phyloP scores from a whole-genome alignment of 1,140 invertebrate genomes.

The Panagrolaimus sp. region DNA sequence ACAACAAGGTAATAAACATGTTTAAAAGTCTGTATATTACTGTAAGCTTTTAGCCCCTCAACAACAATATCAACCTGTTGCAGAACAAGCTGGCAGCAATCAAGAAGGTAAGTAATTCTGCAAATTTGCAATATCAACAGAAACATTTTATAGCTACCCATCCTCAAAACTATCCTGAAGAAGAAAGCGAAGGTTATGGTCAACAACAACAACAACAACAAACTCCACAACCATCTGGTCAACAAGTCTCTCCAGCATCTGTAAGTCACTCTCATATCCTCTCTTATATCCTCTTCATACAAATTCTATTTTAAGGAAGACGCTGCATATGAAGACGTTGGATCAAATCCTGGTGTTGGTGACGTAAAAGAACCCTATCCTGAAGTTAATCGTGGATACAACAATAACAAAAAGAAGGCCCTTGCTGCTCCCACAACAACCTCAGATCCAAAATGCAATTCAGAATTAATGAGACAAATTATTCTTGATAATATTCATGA shows the following conservation, averaged over 20 bases:
- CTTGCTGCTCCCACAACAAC: constrained; percentile 8
- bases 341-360: constrained; percentile 6
- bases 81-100: constrained; percentile 1
- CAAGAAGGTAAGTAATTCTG: too few relatives aligned
- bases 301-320: neutral
- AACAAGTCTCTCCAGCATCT: neutral
- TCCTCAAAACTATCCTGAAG: too few relatives aligned
- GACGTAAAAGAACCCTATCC: constrained; percentile 19
- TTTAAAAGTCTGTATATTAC: neutral
- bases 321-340: constrained; percentile 21
- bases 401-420: constrained; percentile 17
- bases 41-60: too few relatives aligned
- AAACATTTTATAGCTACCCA: neutral
- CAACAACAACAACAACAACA: neutral
- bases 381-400: neutral
- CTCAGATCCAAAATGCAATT: constrained; percentile 20
- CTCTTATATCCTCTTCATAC: neutral
- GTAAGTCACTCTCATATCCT: neutral
- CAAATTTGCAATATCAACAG: neutral
- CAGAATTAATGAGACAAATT: constrained; percentile 13
- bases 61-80: neutral
- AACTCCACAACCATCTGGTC: constrained; percentile 1
- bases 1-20: neutral
- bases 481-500: constrained; percentile 30
- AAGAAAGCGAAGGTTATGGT: too few relatives aligned